Percentiles rank a stretch among this genome's conserved stretches.
These are phyloP conservation scores for Arrhamphus sclerolepis DNA, from an alignment of 2,797 vertebrate species.

Conservation along the genomic window DNA sequence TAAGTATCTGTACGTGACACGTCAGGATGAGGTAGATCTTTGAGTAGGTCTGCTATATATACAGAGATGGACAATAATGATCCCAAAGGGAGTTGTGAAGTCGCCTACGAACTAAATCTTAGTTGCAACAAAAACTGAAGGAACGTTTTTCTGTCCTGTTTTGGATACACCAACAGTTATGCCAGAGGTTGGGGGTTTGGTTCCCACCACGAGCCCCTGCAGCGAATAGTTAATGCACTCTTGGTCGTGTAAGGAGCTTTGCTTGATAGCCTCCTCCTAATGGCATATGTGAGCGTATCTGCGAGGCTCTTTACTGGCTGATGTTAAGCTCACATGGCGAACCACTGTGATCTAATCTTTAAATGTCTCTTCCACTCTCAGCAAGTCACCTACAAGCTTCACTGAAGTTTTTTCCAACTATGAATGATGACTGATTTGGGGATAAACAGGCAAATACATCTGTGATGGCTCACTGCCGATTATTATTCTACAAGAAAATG, in stretches of 20 bases:
- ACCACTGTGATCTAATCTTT: conserved; percentile 46
- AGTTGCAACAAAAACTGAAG: too few relatives aligned
- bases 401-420: too few relatives aligned
- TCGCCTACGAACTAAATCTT: too few relatives aligned
- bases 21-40: too few relatives aligned
- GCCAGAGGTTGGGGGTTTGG: conserved; percentile 1
- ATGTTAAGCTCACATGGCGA: conserved; percentile 39
- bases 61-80: too few relatives aligned
- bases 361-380: conserved; percentile 22
- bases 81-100: too few relatives aligned
- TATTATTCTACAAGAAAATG: background rate
- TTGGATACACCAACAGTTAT: background rate
- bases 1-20: too few relatives aligned
- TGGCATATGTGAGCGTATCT: conserved; percentile 42
- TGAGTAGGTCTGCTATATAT: too few relatives aligned
- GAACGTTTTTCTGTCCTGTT: background rate
- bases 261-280: conserved; percentile 34
- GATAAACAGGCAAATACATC: background rate
- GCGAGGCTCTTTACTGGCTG: conserved; percentile 31
- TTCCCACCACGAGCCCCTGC: background rate
- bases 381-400: background rate
- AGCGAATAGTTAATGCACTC: conserved; percentile 4
- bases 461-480: background rate
- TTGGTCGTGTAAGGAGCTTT: conserved; percentile 51
- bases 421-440: conserved; percentile 12